Evolutionary conservation across 2,888 invertebrate genomes (phyloP), one percentile per base, ranked within the genome.

Genomic region (Maniola hyperantus): DNA sequence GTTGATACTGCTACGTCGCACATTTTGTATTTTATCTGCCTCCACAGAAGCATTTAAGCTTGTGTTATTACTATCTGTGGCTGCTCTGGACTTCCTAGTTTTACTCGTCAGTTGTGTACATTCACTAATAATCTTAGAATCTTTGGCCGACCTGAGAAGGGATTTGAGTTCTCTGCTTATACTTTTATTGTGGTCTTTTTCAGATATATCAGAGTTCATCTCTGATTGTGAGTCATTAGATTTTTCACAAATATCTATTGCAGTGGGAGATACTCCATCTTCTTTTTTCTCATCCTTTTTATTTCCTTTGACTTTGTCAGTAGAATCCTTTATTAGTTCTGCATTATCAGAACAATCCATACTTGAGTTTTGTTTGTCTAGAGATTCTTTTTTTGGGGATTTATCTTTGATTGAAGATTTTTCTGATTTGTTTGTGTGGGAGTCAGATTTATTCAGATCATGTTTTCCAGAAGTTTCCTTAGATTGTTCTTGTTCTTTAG

Each of bases 91-190:
- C 68, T 91, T 93, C 68, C 85, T 87, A 34, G 87, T 93, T 74
- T 92, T 93, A 66, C 85, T 91, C 53, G 86, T 90, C n/a, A 94
- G 79, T 70, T 89, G 93, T 15, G 90, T 94, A 77, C 92, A 94
- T 79, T 94, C 93, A 74, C 89, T 93, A 53, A 94, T 91, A 58
- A 96, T 93, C 78, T 95, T 94, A 0, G 95, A 95, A 77, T 95
- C 95, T 79, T 94, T 95, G 33, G 95, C 94, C 13, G 95, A 93
- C 39, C 94, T 94, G 71, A 95, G 93, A 33, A 96, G 83, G 1
- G 94, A 94, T 74, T 94, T 91, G 66, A 95, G 84, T 80, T 96
- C 95, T 70, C 94, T 88, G 67, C 91, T 89, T 63, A 93, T 90
- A 72, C 88, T 85, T 71, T 84, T 88, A 67, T 83, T 89, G 42